A percentile compares a stretch with the other conserved stretches of the same genome.
These are phyloP conservation scores for Paralichthys olivaceus DNA, from an alignment of 2,113 vertebrate genomes.

Conservation along the genomic window DNA sequence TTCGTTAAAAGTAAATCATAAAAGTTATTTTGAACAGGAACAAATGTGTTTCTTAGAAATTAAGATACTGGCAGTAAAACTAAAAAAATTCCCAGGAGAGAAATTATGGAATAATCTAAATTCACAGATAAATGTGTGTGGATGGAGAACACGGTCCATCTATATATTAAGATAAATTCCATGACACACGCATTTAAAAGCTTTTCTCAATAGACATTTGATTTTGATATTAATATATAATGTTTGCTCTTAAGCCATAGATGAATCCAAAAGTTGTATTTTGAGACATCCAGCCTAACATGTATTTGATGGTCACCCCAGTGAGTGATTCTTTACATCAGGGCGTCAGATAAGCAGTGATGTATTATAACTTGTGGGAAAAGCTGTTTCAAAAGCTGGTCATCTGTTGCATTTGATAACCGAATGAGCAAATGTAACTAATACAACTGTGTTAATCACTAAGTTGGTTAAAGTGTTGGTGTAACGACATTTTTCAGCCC, in stretches of 20 bases:
- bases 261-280: neutral
- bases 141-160: neutral
- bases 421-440: neutral
- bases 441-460: neutral
- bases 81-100: conserved; percentile 1
- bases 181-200: neutral
- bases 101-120: conserved; percentile 14
- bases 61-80: neutral
- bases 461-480: neutral
- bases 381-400: neutral
- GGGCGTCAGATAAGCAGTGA: neutral
- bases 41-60: neutral
- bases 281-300: neutral
- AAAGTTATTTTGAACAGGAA: neutral
- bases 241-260: neutral
- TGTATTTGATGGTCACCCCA: neutral
- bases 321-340: neutral
- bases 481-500: neutral
- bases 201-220: neutral
- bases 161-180: neutral
- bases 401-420: neutral
- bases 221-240: neutral
- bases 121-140: conserved; percentile 8
- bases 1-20: too few species aligned
- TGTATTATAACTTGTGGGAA: neutral